These are phyloP conservation scores for Euwallacea fornicatus DNA, from an alignment of 1,140 invertebrate genomes.

Conservation along the genomic window DNA sequence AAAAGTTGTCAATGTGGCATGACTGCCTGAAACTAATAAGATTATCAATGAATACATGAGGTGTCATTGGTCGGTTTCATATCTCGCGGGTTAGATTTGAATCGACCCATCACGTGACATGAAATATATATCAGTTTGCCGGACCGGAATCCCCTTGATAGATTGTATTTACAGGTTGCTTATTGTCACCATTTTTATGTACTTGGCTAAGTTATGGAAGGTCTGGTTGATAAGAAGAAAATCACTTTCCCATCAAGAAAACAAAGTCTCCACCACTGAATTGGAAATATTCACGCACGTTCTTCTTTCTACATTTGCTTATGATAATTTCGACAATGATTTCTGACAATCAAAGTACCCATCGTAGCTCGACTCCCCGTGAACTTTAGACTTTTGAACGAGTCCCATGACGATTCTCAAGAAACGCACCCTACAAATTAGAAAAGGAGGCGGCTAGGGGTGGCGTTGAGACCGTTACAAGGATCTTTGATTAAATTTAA, in stretches of 20 bases:
- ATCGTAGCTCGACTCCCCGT: slow-evolving; percentile 7
- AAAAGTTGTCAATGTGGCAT: too few species aligned
- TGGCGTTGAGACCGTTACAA: slow-evolving; percentile 22
- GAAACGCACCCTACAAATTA: slow-evolving; percentile 37
- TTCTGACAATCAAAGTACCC: slow-evolving; percentile 33
- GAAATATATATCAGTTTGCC: too few species aligned
- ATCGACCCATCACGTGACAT: too few species aligned
- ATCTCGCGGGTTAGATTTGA: too few species aligned
- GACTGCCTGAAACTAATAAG: too few species aligned
- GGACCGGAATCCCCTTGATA: too few species aligned
- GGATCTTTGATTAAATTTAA: slow-evolving; percentile 39
- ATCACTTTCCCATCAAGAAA: background rate
- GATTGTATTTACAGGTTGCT: too few species aligned
- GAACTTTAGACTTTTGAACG: slow-evolving; percentile 35
- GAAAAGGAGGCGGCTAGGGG: slow-evolving; percentile 24
- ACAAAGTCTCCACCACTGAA: background rate
- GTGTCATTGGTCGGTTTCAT: too few species aligned
- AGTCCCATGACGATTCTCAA: slow-evolving; percentile 32
- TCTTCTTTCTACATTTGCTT: slow-evolving; percentile 9
- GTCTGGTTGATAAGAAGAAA: too few species aligned
- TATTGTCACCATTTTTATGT: too few species aligned
- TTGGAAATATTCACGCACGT: slow-evolving; percentile 1
- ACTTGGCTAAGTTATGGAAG: too few species aligned
- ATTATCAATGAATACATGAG: too few species aligned
- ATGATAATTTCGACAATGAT: slow-evolving; percentile 30